Conservation (phyloP, 2,888 invertebrate genomes). For the Plebejus argus region DNA sequence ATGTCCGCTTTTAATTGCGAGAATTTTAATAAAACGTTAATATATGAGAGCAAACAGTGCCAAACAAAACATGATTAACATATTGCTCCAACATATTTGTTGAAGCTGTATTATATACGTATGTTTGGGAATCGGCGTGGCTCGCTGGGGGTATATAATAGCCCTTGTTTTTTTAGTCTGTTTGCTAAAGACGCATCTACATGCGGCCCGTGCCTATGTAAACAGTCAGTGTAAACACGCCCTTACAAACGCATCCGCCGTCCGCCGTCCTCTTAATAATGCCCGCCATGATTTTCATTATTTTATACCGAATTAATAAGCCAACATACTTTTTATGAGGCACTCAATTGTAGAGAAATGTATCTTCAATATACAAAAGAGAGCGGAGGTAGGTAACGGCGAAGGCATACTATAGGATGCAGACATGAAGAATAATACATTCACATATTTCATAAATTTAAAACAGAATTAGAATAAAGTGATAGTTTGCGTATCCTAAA, state of each 20-base stretch:
- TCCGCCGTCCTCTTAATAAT: constrained; percentile 60
- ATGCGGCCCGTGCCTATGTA: constrained; percentile 70
- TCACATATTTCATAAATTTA: too few species aligned
- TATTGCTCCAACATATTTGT: constrained; percentile 54
- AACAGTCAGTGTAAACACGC: constrained; percentile 73
- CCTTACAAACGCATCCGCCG: constrained; percentile 68
- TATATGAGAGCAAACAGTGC: constrained; percentile 49
- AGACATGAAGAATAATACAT: too few species aligned
- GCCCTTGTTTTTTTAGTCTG: constrained; percentile 79
- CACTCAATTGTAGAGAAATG: neutral
- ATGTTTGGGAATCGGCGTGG: constrained; percentile 45
- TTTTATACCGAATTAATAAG: constrained; percentile 50
- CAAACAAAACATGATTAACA: constrained; percentile 58
- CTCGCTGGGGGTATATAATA: constrained; percentile 54
- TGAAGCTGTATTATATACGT: constrained; percentile 51
- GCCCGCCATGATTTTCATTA: constrained; percentile 55
- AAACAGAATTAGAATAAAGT: too few species aligned
- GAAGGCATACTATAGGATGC: neutral
- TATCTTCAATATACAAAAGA: neutral
- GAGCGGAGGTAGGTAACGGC: neutral
- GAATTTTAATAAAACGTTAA: constrained; percentile 22
- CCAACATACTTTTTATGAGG: neutral
- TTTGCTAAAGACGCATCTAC: constrained; percentile 78
- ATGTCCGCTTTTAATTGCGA: constrained; percentile 16
- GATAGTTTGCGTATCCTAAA: too few species aligned